Percentiles rank a stretch among this genome's conserved stretches.
These are phyloP conservation scores for Amyelois transitella DNA, from an alignment of 1,140 invertebrate species.

Conservation along the genomic window DNA sequence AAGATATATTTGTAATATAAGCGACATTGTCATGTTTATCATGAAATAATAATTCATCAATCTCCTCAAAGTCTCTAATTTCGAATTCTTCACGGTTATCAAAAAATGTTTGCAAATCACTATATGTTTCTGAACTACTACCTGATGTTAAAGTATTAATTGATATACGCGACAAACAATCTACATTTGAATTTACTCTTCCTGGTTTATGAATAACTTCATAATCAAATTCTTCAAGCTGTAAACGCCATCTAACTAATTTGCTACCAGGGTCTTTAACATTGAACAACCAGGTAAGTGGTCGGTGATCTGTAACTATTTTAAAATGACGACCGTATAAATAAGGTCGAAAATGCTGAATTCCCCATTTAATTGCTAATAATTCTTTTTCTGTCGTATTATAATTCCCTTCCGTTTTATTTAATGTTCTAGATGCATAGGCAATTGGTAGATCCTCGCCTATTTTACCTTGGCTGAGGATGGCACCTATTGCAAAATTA, in stretches of 20 bases:
- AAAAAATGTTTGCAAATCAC: too few species aligned
- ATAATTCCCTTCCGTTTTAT: slow-evolving; percentile 27
- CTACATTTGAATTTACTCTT: too few species aligned
- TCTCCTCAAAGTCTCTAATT: too few species aligned
- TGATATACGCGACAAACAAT: too few species aligned
- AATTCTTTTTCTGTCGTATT: slow-evolving; percentile 12
- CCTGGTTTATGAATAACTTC: too few species aligned
- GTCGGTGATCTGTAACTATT: slow-evolving; percentile 72
- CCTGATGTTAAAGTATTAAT: too few species aligned
- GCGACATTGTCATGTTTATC: too few species aligned
- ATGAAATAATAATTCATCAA: too few species aligned
- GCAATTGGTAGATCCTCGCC: slow-evolving; percentile 36
- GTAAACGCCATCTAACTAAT: slow-evolving; percentile 69
- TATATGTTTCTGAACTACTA: too few species aligned
- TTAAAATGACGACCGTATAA: slow-evolving; percentile 45
- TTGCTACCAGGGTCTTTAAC: slow-evolving; percentile 59
- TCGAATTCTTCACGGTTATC: too few species aligned
- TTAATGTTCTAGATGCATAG: slow-evolving; percentile 35
- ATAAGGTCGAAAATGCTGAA: slow-evolving; percentile 52
- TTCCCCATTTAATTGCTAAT: slow-evolving; percentile 4
- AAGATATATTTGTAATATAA: too few species aligned
- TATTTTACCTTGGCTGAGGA: slow-evolving; percentile 38
- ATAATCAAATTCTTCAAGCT: slow-evolving; percentile 69
- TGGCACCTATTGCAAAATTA: slow-evolving; percentile 31
- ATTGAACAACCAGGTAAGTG: slow-evolving; percentile 49